These are phyloP conservation scores for Galleria mellonella DNA, from an alignment of 1,140 invertebrate species.

Conservation along the genomic window DNA sequence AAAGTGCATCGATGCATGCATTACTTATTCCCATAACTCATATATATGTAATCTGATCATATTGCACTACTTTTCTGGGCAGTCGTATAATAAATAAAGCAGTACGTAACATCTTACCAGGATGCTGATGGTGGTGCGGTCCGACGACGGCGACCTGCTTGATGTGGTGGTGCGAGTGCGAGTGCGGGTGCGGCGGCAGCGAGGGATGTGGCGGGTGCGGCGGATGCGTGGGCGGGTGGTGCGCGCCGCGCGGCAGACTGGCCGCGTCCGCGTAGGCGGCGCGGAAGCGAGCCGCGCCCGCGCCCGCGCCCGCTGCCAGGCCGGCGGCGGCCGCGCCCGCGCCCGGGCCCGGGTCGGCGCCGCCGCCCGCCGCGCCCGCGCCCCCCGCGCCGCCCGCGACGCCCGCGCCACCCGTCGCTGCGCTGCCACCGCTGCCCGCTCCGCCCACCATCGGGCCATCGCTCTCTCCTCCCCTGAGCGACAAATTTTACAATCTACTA, in stretches of 20 bases:
- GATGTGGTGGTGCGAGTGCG: conserved; percentile 65
- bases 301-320: conserved; percentile 2
- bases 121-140: not conserved
- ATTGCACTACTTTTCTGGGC: too few relatives aligned
- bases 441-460: conserved; percentile 3
- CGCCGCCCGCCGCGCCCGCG: conserved; percentile 14
- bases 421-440: conserved; percentile 21
- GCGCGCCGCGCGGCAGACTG: conserved; percentile 53
- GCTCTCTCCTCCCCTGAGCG: conserved; percentile 4
- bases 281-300: conserved; percentile 9
- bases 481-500: not conserved
- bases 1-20: too few relatives aligned
- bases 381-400: too few relatives aligned
- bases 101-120: not conserved
- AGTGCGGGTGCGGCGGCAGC: conserved; percentile 53
- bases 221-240: conserved; percentile 50
- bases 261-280: conserved; percentile 41
- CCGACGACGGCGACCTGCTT: conserved; percentile 64
- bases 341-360: conserved; percentile 9
- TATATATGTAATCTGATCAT: too few relatives aligned
- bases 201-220: conserved; percentile 18
- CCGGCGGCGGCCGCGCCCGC: conserved; percentile 12
- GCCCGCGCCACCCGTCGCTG: conserved; percentile 13
- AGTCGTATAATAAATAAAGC: too few relatives aligned
- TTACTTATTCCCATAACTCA: too few relatives aligned